Evolutionary conservation across 92 coral and sea anemone species (phyloP), one percentile per base, ranked within the genome.

Genomic region (Muricea muricata): DNA sequence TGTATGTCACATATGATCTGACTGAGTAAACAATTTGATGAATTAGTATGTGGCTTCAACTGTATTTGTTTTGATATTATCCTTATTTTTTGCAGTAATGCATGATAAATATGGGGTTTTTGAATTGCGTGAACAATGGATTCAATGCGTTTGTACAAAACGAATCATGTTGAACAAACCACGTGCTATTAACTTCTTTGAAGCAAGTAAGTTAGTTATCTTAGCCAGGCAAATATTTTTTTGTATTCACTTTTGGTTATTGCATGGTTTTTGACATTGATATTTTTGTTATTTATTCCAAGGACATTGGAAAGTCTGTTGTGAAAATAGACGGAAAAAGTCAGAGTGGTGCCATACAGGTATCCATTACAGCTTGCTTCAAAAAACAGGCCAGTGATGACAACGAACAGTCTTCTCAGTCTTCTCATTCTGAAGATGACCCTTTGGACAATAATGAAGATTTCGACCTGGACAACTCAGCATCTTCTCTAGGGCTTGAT

Each of bases 221-320:
- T 29, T 84, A 70, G 82, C n/a, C n/a, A n/a, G n/a, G n/a, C n/a
- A n/a, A n/a, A n/a, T n/a, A n/a, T n/a, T n/a, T n/a, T n/a, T n/a
- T n/a, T n/a, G n/a, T n/a, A n/a, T n/a, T n/a, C 20, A 25, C 20
- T 1, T 1, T 52, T 52, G 15, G 18, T 23, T 15, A 52, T 52
- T 9, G 20, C 20, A 1, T 45, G 12, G 39, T 78, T 52, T 47
- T 46, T 74, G 75, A 74, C 21, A 58, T 84, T 75, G 72, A 84
- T 83, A 75, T 30, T 77, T 82, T 77, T 85, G 76, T 82, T 80
- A 65, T 88, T 77, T 15, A 65, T 76, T 70, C 82, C 75, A 42
- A 88, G 91, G 88, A 32, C 91, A 88, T 88, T 88, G 91, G 91
- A 88, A 88, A 77, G 42, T 30, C 73, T 88, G 91, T 70, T 83